Conservation (phyloP, 2,888 invertebrate species). For the Graphium colonna region DNA sequence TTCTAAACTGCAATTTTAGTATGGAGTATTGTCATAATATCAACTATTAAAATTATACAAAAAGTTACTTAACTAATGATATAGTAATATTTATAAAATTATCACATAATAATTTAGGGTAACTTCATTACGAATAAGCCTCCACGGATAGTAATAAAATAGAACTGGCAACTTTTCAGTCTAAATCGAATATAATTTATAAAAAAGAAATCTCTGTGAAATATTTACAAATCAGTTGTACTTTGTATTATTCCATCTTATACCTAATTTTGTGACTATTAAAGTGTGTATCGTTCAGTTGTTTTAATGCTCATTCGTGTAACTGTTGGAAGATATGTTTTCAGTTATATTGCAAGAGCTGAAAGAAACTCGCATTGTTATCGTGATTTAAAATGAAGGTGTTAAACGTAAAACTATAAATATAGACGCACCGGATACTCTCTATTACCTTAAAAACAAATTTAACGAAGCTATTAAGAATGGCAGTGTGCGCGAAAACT, state of each 20-base stretch:
- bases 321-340: not conserved
- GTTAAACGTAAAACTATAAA: not conserved
- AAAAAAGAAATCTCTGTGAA: slow-evolving; percentile 21
- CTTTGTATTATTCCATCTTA: slow-evolving; percentile 19
- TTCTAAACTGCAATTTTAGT: slow-evolving; percentile 1
- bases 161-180: slow-evolving; percentile 31
- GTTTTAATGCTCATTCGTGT: not conserved
- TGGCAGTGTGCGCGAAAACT: slow-evolving; percentile 62
- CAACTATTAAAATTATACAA: slow-evolving; percentile 20
- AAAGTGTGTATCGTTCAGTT: slow-evolving; percentile 1
- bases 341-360: not conserved
- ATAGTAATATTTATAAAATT: slow-evolving; percentile 58
- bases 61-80: slow-evolving; percentile 35
- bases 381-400: not conserved
- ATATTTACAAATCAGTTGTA: slow-evolving; percentile 25
- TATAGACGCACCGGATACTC: not conserved
- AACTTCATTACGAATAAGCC: slow-evolving; percentile 59
- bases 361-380: not conserved
- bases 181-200: slow-evolving; percentile 27
- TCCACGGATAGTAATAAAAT: slow-evolving; percentile 44
- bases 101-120: slow-evolving; percentile 77
- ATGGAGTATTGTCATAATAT: not conserved
- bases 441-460: slow-evolving; percentile 12
- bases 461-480: slow-evolving; percentile 65
- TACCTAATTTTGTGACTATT: slow-evolving; percentile 23